Evolutionary conservation across 1,140 invertebrate species (phyloP), one percentile per base, ranked within the genome.

Genomic region (Papilio aristodemus): DNA sequence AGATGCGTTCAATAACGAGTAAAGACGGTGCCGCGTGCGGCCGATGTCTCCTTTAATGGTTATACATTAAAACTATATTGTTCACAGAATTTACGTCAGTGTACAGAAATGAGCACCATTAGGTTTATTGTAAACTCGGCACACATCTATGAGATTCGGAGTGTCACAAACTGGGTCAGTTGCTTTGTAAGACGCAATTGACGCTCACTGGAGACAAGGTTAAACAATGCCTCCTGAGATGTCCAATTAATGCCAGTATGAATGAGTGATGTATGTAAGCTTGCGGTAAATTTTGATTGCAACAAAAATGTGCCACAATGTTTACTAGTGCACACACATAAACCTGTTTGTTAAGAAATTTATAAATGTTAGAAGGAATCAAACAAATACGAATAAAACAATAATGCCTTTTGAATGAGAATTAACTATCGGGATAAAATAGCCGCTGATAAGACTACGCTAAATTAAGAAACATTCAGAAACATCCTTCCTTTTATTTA

Each of bases 151-250:
- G 77, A 81, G 78, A 89, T 87, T 87, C 79, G 81, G 84, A 84
- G 81, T 80, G 78, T 81, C 78, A 80, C 76, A 81, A 89, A 81
- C 82, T 87, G 77, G 85, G 87, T 87, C 87, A 90, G 74, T 87
- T 85, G 83, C 57, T 87, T 85, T 80, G 84, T 89, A 85, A 85
- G 73, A 70, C 81, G 68, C 70, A 67, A 77, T 78, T 77, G 72
- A 71, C 75, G 72, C 69, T 32, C 70, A 58, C 57, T 64, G 69
- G 63, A 71, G 71, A 66, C 70, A 71, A 77, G 63, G 75, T 73
- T 46, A 77, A n/a, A 79, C 77, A 80, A 77, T 78, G 70, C 72
- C 73, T 70, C 58, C 68, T 69, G 57, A 64, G 68, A 69, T 74
- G 70, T 76, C 71, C 72, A 72, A 74, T 77, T 74, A 77, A 68